These are phyloP conservation scores for Eupithecia inturbata DNA, from an alignment of 2,888 invertebrate species.

Conservation along the genomic window DNA sequence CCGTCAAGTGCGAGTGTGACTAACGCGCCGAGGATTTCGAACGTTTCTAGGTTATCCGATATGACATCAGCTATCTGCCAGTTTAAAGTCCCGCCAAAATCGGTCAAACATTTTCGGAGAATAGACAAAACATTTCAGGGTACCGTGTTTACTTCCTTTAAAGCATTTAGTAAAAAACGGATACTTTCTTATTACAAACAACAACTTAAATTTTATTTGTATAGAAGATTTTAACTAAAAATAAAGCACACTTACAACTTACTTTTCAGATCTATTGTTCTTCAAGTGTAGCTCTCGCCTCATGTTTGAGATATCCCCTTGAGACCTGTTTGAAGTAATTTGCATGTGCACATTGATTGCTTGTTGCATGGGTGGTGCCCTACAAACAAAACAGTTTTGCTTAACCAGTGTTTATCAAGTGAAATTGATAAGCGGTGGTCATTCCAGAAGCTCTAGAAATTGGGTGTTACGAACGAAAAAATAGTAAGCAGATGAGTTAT, in stretches of 20 bases:
- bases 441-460: background rate
- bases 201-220: too few species aligned
- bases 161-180: too few species aligned
- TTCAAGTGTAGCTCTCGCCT: slow-evolving; percentile 8
- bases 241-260: slow-evolving; percentile 1
- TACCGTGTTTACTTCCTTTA: too few species aligned
- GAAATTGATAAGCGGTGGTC: background rate
- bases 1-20: too few species aligned
- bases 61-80: too few species aligned
- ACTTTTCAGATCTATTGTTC: background rate
- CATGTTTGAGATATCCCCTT: slow-evolving; percentile 5
- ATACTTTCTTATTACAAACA: too few species aligned
- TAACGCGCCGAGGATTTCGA: too few species aligned
- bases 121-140: too few species aligned
- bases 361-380: slow-evolving; percentile 15
- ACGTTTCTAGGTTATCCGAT: too few species aligned
- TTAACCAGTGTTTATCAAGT: slow-evolving; percentile 1
- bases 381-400: slow-evolving; percentile 19
- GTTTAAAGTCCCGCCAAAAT: too few species aligned
- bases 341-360: slow-evolving; percentile 16
- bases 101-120: too few species aligned
- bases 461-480: background rate
- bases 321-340: slow-evolving; percentile 24
- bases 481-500: background rate
- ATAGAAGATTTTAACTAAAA: background rate